These are phyloP conservation scores for Hylaeus anthracinus DNA, from an alignment of 1,140 invertebrate genomes.

Conservation along the genomic window DNA sequence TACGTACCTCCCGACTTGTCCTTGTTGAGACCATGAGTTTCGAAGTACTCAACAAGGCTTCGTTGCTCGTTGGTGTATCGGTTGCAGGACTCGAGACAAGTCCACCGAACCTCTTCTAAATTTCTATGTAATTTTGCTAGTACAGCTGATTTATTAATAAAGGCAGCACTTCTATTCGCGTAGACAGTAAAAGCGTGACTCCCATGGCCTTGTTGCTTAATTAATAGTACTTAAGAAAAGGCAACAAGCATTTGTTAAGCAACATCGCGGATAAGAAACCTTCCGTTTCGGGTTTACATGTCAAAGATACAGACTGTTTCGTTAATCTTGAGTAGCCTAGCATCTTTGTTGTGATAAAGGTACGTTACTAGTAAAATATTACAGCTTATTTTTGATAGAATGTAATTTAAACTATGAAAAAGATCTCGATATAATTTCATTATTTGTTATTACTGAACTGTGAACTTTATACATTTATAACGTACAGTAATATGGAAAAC, in stretches of 20 bases:
- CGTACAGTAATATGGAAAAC: no score
- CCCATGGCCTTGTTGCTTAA: constrained; percentile 7
- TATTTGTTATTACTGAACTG: no score
- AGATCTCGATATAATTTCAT: no score
- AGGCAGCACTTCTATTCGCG: constrained; percentile 76
- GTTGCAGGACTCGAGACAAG: constrained; percentile 26
- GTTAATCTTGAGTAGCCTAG: background rate
- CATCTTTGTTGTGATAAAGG: background rate
- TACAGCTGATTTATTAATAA: constrained; percentile 60
- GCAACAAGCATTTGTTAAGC: constrained; percentile 43
- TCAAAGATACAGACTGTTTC: no score
- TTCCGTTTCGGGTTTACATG: background rate
- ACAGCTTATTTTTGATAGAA: no score
- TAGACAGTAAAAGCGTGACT: constrained; percentile 56
- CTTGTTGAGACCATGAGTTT: constrained; percentile 29
- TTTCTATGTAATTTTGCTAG: constrained; percentile 3
- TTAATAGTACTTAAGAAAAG: constrained; percentile 3
- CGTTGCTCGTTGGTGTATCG: constrained; percentile 41
- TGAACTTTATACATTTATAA: no score
- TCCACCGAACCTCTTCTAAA: constrained; percentile 18
- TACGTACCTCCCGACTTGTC: constrained; percentile 21
- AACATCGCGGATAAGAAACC: background rate
- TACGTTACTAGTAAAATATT: no score
- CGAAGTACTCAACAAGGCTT: constrained; percentile 6
- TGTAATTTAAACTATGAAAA: no score